Evolutionary conservation across 37 sponge, comb jelly and placozoan genomes (phyloP), one percentile per base, ranked within the genome.

Genomic region (Beroe forskalii): DNA sequence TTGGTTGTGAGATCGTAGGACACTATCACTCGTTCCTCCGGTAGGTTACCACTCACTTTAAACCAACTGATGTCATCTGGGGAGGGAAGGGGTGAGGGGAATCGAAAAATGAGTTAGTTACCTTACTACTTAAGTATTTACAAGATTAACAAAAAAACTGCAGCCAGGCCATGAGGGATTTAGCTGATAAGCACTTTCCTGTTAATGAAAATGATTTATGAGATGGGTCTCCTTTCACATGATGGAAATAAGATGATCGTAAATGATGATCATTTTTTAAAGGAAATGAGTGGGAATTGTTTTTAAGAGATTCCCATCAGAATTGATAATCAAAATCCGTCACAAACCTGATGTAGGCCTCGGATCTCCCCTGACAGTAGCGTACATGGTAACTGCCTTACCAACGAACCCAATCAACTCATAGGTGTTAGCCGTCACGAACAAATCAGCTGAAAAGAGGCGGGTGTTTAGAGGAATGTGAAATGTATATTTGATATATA

Each of bases 351-450:
- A 43, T 12, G 86, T 43, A 4, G 86, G 86, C 0, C 86, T 43
- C 3, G 86, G 86, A 48, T 80, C 55, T 23, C 86, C 86, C 55
- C 86, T 41, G 0, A 80, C 86, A 43, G 86, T 80, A 41, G 86
- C 86, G 55, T 80, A 80, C 86, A 80, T 80, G 0, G 86, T 80
- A 6, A 80, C 86, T 41, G 40, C 86, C 1, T 42, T 42, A 8
- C 86, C 86, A 32, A 80, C 86, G 35, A 80, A 80, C 55, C 86
- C 86, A 30, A 80, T 80, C n/a, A 80, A 37, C 30, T 80, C 86
- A 43, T 38, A 80, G 38, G 86, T 80, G 86, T 80, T 80, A 25
- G 86, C 86, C 28, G 86, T 80, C 55, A 80, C 86, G 42, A 80
- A 80, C 55, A 80, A 43, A 43, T 80, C 86, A 23, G 86, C 86